Percentiles rank a stretch among this genome's conserved stretches.
Conservation (phyloP, 2,888 invertebrate species). For the Tridacna crocea region DNA sequence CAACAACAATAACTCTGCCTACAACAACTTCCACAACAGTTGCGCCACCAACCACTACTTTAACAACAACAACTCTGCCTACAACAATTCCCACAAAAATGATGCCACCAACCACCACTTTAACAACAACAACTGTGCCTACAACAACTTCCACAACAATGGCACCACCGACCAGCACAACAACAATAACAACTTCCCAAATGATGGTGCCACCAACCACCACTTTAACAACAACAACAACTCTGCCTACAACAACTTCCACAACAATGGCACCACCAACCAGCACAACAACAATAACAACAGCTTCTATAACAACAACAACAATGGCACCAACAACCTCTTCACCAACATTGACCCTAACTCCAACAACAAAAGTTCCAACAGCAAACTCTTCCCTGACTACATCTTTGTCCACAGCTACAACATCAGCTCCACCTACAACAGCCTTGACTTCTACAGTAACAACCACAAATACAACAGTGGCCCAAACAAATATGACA, state of each 20-base stretch:
- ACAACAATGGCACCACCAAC: background rate
- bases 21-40: background rate
- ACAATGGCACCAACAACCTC: background rate
- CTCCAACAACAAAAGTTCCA: background rate
- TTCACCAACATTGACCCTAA: background rate
- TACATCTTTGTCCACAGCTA: background rate
- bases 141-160: background rate
- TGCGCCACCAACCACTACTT: background rate
- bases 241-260: background rate
- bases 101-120: background rate
- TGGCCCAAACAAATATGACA: background rate
- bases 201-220: no score
- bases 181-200: background rate
- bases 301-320: background rate
- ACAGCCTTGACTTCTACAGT: background rate
- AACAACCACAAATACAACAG: background rate
- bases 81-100: no score
- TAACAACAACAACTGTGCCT: background rate
- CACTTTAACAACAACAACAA: background rate
- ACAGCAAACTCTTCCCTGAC: background rate
- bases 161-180: background rate
- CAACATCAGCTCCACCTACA: background rate
- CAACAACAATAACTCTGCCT: background rate
- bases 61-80: background rate
- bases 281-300: background rate